Base-by-base conservation (phyloP, 2,888 invertebrate species). In the Apamea crenata region DNA sequence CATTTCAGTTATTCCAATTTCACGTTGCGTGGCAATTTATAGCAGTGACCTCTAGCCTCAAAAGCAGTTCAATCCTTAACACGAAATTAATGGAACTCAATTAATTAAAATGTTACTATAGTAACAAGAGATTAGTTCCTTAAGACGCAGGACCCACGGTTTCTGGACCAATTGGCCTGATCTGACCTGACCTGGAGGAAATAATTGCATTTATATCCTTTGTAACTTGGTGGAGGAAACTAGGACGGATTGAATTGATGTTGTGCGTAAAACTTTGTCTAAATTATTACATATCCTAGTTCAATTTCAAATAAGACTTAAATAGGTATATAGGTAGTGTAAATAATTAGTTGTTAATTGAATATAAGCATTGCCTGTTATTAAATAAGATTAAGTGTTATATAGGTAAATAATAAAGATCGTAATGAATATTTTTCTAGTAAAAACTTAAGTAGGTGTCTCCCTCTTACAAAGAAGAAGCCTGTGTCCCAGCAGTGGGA, bases 121-220 rank as follows among this genome's bases (percentile, higher is more conserved):
- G 40, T 32, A 79, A 83, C 67, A 65, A 75, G 56, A 80, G 71
- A 74, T 81, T 66, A 67, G 56, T 70, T 36, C 18, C 59, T 40
- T 61, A 70, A 69, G 65, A 59, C 32, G 14, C 25, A 16, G 40
- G 7, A 53, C 29, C n/a, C 73, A 79, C n/a, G 29, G 68, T 25
- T 18, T 47, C 59, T 85, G 65, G 36, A 61, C 44, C 59, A 59
- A 73, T 73, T 72, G n/a, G n/a, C n/a, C n/a, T n/a, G n/a, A n/a
- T n/a, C n/a, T n/a, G n/a, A n/a, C n/a, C n/a, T n/a, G n/a, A n/a
- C n/a, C 65, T 56, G 56, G 18, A 66, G 74, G 36, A 72, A 75
- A 75, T 78, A 50, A 77, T 81, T 74, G 59, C 36, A 78, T 72
- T 75, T 74, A 65, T 78, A 81, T 78, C 82, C 59, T 68, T 61